phyloP scores from a whole-genome alignment of 1,140 invertebrate species.

The Drosophila melanogaster region Release_6_plus_ISO1_MT NT_037436.4:4860501-4861000 shows the following conservation, averaged over 20 bases:
- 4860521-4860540: constrained; percentile 67
- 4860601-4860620: constrained; percentile 67
- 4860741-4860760: background rate
- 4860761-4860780: background rate
- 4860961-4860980: constrained; percentile 79
- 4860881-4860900: background rate
- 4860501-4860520: constrained; percentile 69
- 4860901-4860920: constrained; percentile 12
- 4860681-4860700: constrained; percentile 74
- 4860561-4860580: constrained; percentile 34
- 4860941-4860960: constrained; percentile 30
- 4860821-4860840: too few relatives aligned
- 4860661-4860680: constrained; percentile 71
- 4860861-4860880: too few relatives aligned
- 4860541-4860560: constrained; percentile 10
- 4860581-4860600: constrained; percentile 25
- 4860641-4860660: constrained; percentile 30
- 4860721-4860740: constrained; percentile 15
- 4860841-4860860: too few relatives aligned
- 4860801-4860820: too few relatives aligned
- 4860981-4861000: constrained; percentile 38
- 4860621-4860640: constrained; percentile 29
- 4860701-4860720: constrained; percentile 59
- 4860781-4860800: too few relatives aligned
- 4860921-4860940: constrained; percentile 23